phyloP scores from a whole-genome alignment of 2,797 vertebrate species.

The Lithobates sylvaticus region DNA sequence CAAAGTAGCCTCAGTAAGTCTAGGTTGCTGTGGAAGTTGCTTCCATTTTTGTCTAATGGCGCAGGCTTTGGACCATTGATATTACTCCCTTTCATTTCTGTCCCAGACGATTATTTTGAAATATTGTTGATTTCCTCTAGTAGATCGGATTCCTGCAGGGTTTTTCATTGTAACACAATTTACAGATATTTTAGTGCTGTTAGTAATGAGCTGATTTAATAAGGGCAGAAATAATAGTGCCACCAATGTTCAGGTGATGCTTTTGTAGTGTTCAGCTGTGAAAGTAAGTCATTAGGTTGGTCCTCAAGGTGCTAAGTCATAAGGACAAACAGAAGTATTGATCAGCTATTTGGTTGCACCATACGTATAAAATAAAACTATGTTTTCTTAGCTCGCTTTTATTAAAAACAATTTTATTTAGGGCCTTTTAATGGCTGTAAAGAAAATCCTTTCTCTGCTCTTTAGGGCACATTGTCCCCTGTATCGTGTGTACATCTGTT shows the following conservation, averaged over 20 bases:
- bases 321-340: background rate
- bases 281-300: conserved; percentile 33
- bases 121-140: conserved; percentile 10
- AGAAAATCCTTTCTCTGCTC: background rate
- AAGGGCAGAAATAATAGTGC: conserved; percentile 16
- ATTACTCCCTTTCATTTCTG: background rate
- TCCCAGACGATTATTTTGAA: conserved; percentile 14
- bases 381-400: background rate
- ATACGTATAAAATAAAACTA: background rate
- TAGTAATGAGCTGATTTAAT: conserved; percentile 44
- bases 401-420: conserved; percentile 26
- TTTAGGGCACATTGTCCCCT: background rate
- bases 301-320: conserved; percentile 11
- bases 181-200: conserved; percentile 17
- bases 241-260: background rate
- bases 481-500: background rate
- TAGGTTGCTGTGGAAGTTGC: background rate
- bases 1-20: background rate
- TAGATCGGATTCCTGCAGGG: conserved; percentile 17
- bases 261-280: conserved; percentile 11
- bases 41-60: background rate
- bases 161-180: conserved; percentile 23
- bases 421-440: background rate
- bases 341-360: background rate
- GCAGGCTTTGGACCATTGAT: conserved; percentile 30